Evolutionary conservation across 2,888 invertebrate genomes (phyloP), one percentile per base, ranked within the genome.

Genomic region (Gandaritis pyraliata): DNA sequence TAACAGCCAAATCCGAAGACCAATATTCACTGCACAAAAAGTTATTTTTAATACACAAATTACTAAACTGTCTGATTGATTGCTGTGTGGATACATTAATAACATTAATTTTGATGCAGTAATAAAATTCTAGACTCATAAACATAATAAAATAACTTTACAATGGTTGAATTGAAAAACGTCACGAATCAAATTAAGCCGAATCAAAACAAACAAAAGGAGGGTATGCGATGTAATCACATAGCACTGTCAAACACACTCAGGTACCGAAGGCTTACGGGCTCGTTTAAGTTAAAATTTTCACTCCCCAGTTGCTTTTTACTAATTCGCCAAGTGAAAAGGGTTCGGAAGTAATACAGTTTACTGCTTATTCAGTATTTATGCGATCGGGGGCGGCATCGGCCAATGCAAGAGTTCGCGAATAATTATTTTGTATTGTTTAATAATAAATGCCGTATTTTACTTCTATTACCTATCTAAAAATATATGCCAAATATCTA

Each of bases 251-350:
- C 92, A 92, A 90, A 90, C 90, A 86, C 92, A 92, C 88, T 83
- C 83, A 89, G 87, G 88, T 88, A 83, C n/a, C 83, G 75, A 71
- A 76, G 78, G 86, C 87, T 87, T 85, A 88, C 87, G 81, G 83
- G 82, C 84, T 86, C 87, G 85, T 90, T 91, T 90, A 90, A 92
- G 85, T 91, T 90, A 91, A 92, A 90, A 92, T 91, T 88, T 90
- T 88, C 91, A 88, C 91, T 90, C 90, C 90, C 91, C 89, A 85
- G 86, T 88, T 86, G 91, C 91, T 92, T 92, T 92, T 91, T 91
- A 92, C 91, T 91, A 92, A 92, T 92, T 91, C 89, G 91, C 91
- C 89, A 91, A 92, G 91, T 92, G 92, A 92, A 92, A 91, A 92
- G 92, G 92, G 92, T 92, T 91, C 89, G 85, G 88, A 88, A 91